Base-by-base conservation (phyloP, 2,113 vertebrate genomes). In the Callipepla squamata region DNA sequence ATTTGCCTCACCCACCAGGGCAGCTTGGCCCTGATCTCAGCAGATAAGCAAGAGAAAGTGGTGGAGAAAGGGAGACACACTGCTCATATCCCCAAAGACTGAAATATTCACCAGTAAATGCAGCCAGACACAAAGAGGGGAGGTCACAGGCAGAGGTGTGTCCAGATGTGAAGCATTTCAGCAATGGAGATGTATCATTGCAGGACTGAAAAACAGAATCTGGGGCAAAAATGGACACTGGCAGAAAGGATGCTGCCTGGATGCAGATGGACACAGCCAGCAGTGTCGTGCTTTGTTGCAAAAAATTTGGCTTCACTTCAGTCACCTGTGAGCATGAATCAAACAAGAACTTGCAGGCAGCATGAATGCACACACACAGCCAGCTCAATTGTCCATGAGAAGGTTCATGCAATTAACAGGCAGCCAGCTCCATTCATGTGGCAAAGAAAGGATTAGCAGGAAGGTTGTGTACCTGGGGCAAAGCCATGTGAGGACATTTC, bases 381-480 rank as follows among this genome's bases (percentile, higher is more conserved):
- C 89, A 34, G 93, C 89, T 91, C 89, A 93, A 88, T 91, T 75
- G 87, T 82, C 94, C 91, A 80, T 94, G 91, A 94, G 94, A 94
- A 93, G 68, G 82, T 83, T 94, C 72, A 10, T 77, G 79, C 94
- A 90, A 96, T 94, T 94, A 96, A 91, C 85, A 81, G 85, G 72
- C 87, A 93, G 91, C 11, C 72, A 1, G 94, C 75, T 94, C 34
- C 87, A 92, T 96, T 85, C 79, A 50, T 32, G 66, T 76, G 74
- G 45, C 81, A 79, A 82, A 92, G 92, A 7, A 87, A 82, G 47
- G 28, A 47, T 4, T 19, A 22, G 79, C 61, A n/a, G 25, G 5
- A 16, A 10, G 9, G 2, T 13, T 6, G 3, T 63, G 66, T 62
- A 63, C 55, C 61, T 51, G 38, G 55, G 5, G 40, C 55, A 8